These are phyloP conservation scores for Anomalospiza imberbis DNA, from an alignment of 2,797 vertebrate genomes.

Conservation along the genomic window DNA sequence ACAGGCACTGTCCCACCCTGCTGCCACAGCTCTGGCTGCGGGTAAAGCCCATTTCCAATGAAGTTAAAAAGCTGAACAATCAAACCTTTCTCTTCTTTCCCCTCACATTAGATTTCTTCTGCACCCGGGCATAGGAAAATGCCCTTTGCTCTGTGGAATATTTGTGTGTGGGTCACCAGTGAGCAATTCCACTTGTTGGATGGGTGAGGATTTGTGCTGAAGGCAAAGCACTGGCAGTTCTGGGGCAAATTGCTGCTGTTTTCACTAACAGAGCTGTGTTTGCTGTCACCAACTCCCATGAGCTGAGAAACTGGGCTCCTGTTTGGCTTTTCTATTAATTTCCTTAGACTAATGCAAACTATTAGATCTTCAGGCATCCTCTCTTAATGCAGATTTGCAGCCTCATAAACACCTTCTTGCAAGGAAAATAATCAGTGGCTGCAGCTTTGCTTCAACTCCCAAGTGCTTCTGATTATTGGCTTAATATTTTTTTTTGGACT, in stretches of 20 bases:
- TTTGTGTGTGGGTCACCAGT: not conserved
- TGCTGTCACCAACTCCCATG: not conserved
- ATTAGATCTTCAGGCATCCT: not conserved
- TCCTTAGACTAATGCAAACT: not conserved
- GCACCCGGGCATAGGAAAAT: not conserved
- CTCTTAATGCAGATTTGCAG: not conserved
- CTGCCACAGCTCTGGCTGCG: not conserved
- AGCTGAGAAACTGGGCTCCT: not conserved
- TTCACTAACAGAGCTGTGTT: not conserved
- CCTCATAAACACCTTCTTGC: not conserved
- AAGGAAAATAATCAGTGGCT: not conserved
- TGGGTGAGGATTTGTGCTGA: not conserved
- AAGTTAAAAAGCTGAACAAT: not conserved
- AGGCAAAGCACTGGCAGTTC: not conserved
- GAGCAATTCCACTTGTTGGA: not conserved
- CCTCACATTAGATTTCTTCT: rapidly evolving
- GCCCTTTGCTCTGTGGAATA: not conserved
- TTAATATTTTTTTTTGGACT: not conserved
- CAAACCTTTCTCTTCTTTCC: not conserved
- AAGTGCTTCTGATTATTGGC: not conserved
- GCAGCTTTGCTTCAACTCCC: not conserved
- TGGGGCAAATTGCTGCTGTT: not conserved
- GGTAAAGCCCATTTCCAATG: rapidly evolving
- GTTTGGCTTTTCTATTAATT: not conserved
- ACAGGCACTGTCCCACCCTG: not conserved